phyloP scores from a whole-genome alignment of 2,113 vertebrate genomes.

The Coracopsis vasa region DNA sequence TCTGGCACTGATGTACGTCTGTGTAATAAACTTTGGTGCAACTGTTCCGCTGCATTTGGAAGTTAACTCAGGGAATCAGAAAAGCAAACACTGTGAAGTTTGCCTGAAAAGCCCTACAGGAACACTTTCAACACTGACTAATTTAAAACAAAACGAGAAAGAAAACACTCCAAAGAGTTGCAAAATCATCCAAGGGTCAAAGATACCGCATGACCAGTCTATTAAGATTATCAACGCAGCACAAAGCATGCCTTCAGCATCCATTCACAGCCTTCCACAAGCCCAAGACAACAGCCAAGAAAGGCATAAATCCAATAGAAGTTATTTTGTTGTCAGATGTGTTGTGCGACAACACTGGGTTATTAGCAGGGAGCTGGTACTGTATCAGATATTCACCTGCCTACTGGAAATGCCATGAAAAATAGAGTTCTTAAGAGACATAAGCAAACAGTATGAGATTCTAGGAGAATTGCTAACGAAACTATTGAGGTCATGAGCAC shows the following conservation, averaged over 20 bases:
- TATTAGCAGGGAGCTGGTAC: background rate
- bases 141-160: background rate
- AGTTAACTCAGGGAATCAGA: background rate
- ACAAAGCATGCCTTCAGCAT: background rate
- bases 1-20: background rate
- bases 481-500: background rate
- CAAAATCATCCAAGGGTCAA: background rate
- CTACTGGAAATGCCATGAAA: background rate
- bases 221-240: background rate
- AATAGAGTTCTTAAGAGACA: background rate
- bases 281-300: background rate
- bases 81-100: background rate
- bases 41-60: background rate
- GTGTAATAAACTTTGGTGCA: background rate
- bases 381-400: background rate
- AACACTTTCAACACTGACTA: background rate
- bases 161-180: background rate
- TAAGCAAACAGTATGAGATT: background rate
- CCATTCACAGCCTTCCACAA: background rate
- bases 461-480: background rate
- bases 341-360: rapidly evolving
- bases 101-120: background rate
- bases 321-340: background rate
- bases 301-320: background rate
- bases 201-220: background rate